These are phyloP conservation scores for Agapornis canus DNA, from an alignment of 2,797 vertebrate genomes.

Conservation along the genomic window DNA sequence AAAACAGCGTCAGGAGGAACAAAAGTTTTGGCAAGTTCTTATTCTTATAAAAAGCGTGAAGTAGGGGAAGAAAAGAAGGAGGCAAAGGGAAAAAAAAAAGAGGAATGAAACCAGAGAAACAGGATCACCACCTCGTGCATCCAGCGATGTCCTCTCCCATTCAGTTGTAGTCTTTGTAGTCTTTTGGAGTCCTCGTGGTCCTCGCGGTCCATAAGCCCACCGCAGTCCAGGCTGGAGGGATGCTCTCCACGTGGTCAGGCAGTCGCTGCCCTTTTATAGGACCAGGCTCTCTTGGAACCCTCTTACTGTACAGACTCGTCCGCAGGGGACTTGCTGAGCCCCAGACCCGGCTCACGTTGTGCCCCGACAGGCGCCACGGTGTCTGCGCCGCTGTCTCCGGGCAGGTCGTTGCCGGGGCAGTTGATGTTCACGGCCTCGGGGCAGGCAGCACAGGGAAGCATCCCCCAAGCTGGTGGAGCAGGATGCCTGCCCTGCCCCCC, in stretches of 20 bases:
- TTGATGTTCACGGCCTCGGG: not conserved
- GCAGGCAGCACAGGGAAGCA: not conserved
- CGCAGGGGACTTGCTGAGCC: not conserved
- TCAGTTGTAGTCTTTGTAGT: not conserved
- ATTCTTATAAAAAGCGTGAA: not conserved
- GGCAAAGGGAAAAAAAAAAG: not conserved
- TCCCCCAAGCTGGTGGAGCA: not conserved
- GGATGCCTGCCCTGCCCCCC: not conserved
- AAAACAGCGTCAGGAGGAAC: not conserved
- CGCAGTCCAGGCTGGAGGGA: not conserved
- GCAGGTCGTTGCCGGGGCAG: not conserved
- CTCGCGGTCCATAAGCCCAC: not conserved
- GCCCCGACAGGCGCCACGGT: not conserved
- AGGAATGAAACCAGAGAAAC: not conserved
- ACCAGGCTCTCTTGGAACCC: not conserved
- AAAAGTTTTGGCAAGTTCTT: not conserved
- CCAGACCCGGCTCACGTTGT: not conserved
- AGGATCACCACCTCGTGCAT: not conserved
- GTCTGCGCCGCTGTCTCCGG: not conserved
- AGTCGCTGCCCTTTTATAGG: not conserved
- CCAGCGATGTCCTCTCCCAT: not conserved
- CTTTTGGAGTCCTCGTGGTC: too few species aligned
- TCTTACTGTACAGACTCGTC: not conserved
- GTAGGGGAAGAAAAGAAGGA: not conserved
- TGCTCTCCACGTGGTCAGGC: not conserved